Evolutionary conservation across 2,888 invertebrate species (phyloP), one percentile per base, ranked within the genome.

Genomic region (Agrochola macilenta): DNA sequence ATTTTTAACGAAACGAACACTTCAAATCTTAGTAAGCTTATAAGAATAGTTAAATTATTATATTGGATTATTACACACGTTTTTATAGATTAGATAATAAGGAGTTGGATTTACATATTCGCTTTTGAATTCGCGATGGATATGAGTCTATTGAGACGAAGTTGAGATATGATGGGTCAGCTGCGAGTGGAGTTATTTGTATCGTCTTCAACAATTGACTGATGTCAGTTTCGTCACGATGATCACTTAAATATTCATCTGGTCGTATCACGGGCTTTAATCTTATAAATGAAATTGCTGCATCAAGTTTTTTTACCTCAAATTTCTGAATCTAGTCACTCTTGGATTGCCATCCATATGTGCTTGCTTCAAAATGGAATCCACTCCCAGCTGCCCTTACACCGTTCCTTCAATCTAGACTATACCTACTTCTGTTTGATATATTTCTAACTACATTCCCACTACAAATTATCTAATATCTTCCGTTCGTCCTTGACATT

Each of bases 1-100:
- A 90, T 86, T 89, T 88, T 86, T 87, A 88, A 83, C 79, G 83
- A 89, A 89, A 90, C 85, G 84, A 91, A 90, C 87, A 84, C 88
- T 89, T 89, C 73, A 79, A 87, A 81, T 78, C 76, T 86, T 88
- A 84, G 84, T 84, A 86, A 84, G 84, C 86, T 89, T 86, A 80
- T 78, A 79, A 81, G 58, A 69, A 88, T 87, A 86, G 86, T 84
- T 84, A 77, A 83, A 86, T 64, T 84, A 78, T 83, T 49, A 69
- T 84, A 83, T 79, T 81, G 81, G 74, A 89, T 81, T 82, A 83
- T 88, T 79, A 86, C 79, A 85, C 85, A 76, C 78, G 74, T 81
- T 89, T 86, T 83, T 89, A 83, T 84, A 88, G 82, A 83, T 71
- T 84, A 88, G 73, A 57, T 78, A 76, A 61, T 72, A 70, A 70